Evolutionary conservation across 2,113 vertebrate species (phyloP).

Genomic region (Microcebus lehilahytsara): DNA sequence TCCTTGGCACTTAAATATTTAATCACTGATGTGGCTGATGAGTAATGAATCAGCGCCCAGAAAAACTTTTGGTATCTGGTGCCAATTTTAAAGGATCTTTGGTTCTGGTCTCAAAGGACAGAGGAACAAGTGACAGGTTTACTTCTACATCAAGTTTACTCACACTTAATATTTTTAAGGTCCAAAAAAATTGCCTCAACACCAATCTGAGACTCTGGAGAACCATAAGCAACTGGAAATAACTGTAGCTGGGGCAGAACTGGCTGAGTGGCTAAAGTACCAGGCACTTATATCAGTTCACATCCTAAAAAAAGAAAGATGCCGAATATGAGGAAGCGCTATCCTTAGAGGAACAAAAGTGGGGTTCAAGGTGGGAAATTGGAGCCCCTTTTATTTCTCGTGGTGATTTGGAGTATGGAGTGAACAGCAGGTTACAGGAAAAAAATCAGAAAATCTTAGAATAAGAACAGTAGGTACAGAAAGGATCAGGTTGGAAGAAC

Average conservation of each 20-base stretch:
- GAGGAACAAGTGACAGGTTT: neutral
- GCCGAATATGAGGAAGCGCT: fast-evolving
- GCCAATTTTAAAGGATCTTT: conserved; percentile 50
- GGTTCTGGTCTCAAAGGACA: conserved; percentile 38
- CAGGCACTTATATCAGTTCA: neutral
- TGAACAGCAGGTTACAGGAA: neutral
- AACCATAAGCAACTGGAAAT: neutral
- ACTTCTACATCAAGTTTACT: neutral
- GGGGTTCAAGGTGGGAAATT: fast-evolving
- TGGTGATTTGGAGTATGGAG: neutral
- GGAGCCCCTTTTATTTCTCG: neutral
- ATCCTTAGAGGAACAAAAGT: neutral
- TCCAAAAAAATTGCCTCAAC: neutral
- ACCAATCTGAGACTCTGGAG: neutral
- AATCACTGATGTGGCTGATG: conserved; percentile 66
- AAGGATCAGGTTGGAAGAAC: neutral
- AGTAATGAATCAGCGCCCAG: conserved; percentile 56
- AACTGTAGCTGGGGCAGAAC: neutral
- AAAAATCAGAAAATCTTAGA: neutral
- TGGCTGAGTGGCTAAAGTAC: neutral
- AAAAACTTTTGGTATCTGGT: conserved; percentile 59
- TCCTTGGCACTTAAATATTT: conserved; percentile 77
- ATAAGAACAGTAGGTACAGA: neutral
- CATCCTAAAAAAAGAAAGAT: neutral
- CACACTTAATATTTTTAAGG: neutral